These are phyloP conservation scores for Acrocyrtus sp. DNA, from an alignment of 2,888 invertebrate species.

Conservation along the genomic window DNA sequence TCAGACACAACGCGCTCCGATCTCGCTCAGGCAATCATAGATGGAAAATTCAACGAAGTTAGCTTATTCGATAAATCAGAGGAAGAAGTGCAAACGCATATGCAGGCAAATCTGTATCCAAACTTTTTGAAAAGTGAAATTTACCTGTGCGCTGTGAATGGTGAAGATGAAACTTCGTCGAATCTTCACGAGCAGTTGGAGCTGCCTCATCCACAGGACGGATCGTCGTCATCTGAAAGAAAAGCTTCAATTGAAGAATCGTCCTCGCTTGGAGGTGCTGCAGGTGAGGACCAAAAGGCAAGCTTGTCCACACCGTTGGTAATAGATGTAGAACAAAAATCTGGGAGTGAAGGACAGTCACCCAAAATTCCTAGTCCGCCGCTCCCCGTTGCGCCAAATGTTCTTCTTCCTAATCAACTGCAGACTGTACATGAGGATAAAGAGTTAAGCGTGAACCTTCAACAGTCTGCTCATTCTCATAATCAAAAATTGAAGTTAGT, in stretches of 20 bases:
- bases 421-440: conserved; percentile 58
- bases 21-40: conserved; percentile 80
- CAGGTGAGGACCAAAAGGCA: not conserved
- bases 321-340: conserved; percentile 31
- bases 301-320: conserved; percentile 1
- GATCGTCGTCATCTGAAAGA: conserved; percentile 9
- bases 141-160: conserved; percentile 73
- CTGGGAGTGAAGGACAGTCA: conserved; percentile 38
- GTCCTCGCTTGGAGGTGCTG: conserved; percentile 5
- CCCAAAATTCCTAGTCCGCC: conserved; percentile 50
- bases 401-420: conserved; percentile 47
- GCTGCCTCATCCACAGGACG: not conserved
- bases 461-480: not conserved
- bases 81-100: conserved; percentile 81
- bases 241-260: conserved; percentile 33
- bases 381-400: conserved; percentile 25
- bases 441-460: conserved; percentile 49
- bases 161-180: conserved; percentile 35
- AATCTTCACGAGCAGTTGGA: conserved; percentile 39
- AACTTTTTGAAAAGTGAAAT: conserved; percentile 93
- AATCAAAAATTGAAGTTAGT: conserved; percentile 29
- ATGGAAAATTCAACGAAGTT: conserved; percentile 72
- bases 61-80: conserved; percentile 89
- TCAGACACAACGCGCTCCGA: conserved; percentile 82
- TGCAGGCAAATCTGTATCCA: conserved; percentile 89